These are phyloP conservation scores for Panulirus ornatus DNA, from an alignment of 1,140 invertebrate species.

Conservation along the genomic window DNA sequence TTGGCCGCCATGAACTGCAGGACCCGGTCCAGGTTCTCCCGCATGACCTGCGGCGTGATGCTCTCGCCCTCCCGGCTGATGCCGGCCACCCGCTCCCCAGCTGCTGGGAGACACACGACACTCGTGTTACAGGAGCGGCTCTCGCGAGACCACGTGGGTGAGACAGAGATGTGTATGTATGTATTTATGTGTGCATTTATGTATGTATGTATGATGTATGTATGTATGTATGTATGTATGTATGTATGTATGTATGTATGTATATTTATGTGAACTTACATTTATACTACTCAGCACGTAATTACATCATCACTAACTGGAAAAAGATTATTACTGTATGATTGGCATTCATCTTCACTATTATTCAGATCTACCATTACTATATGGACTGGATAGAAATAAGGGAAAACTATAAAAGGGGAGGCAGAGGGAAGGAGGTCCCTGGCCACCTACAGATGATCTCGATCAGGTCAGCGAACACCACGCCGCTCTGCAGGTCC, in stretches of 20 bases:
- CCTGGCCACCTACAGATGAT: constrained; percentile 78
- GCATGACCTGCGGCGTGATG: constrained; percentile 76
- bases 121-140: background rate
- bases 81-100: constrained; percentile 77
- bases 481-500: constrained; percentile 79
- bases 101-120: constrained; percentile 76
- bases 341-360: too few relatives aligned
- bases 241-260: too few relatives aligned
- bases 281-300: too few relatives aligned
- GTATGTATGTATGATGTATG: too few relatives aligned
- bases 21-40: constrained; percentile 79
- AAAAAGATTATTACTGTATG: too few relatives aligned
- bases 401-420: too few relatives aligned
- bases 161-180: background rate
- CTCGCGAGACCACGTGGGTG: background rate
- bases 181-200: too few relatives aligned
- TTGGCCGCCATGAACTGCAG: constrained; percentile 77
- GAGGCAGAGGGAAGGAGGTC: background rate
- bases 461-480: constrained; percentile 79
- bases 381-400: too few relatives aligned
- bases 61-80: constrained; percentile 76
- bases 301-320: too few relatives aligned
- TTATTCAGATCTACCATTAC: too few relatives aligned
- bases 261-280: too few relatives aligned
- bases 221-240: background rate